Conservation (phyloP, 2,113 vertebrate species). For the Crotalus helleri region DNA sequence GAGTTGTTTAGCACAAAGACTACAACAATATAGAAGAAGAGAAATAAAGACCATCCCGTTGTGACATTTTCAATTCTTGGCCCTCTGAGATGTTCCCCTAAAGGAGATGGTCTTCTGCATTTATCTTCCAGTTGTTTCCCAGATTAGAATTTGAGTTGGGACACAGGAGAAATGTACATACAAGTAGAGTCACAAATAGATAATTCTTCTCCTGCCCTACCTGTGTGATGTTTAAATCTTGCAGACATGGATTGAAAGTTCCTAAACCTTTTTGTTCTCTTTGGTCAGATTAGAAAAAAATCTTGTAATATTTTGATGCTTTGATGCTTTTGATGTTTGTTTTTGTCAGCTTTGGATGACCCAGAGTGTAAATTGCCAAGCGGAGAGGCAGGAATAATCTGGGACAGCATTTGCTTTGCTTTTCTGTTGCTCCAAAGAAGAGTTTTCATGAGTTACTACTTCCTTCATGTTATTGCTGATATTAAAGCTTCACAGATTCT, state of each 20-base stretch:
- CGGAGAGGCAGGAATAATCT: conserved; percentile 95
- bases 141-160: not conserved
- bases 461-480: conserved; percentile 95
- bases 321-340: not conserved
- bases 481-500: conserved; percentile 96
- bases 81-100: not conserved
- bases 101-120: not conserved
- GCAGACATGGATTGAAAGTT: not conserved
- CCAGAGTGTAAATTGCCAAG: conserved; percentile 83
- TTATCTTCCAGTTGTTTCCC: not conserved
- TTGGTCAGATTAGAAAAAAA: not conserved
- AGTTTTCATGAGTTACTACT: conserved; percentile 99
- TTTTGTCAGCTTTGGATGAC: conserved; percentile 69
- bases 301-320: not conserved
- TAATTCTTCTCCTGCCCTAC: not conserved
- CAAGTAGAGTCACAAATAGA: not conserved
- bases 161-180: not conserved
- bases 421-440: conserved; percentile 94
- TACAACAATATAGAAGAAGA: not conserved
- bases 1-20: not conserved
- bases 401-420: conserved; percentile 98
- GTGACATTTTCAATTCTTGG: not conserved
- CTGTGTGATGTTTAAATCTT: not conserved
- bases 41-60: not conserved
- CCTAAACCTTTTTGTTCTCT: not conserved